Evolutionary conservation across 2,888 invertebrate genomes (phyloP), one percentile per base, ranked within the genome.

Genomic region (Arctia plantaginis): DNA sequence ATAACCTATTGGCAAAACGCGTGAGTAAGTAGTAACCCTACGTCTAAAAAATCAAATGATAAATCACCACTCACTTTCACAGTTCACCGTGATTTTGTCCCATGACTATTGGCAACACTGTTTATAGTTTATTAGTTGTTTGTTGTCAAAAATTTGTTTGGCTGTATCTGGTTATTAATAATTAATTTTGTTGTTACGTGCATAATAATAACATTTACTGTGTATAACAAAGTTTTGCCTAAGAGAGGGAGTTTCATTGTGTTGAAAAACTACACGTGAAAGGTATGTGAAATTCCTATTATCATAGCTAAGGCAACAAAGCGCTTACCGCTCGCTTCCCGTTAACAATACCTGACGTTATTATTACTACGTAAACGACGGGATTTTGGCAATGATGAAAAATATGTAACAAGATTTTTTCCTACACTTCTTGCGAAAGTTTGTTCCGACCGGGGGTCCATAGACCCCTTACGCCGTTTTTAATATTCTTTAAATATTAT

Each of bases 271-370:
- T 12, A 30, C 7, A 20, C 10, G 30, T 30, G 27, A 44, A 30
- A 30, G 66, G 66, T 44, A 66, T 66, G 66, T 44, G 30, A 7
- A 30, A 67, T 67, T 41, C 15, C 20, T 67, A 67, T 47, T 27
- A 67, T 12, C 12, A 41, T 27, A 67, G 30, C 3, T 20, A 67
- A 47, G 18, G 10, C 6, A 33, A 12, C 23, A 20, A 30, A 30
- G 67, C 27, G 44, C 3, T 67, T 18, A 18, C 30, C 12, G 20
- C 20, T 30, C 30, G 23, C 6, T 59, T 15, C 30, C 67, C 30
- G 30, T 8, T 51, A 1, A 47, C 18, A 47, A 23, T 51, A 51
- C 1, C 23, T 51, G 0, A 27, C n/a, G 27, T 27, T 27, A 59
- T 59, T 59, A 27, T 0, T 27, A 27, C 18, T 62, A 12, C 23